Percentiles rank a stretch among this genome's conserved stretches.
Conservation (phyloP, 2,888 invertebrate genomes). For the Athetis lepigone region DNA sequence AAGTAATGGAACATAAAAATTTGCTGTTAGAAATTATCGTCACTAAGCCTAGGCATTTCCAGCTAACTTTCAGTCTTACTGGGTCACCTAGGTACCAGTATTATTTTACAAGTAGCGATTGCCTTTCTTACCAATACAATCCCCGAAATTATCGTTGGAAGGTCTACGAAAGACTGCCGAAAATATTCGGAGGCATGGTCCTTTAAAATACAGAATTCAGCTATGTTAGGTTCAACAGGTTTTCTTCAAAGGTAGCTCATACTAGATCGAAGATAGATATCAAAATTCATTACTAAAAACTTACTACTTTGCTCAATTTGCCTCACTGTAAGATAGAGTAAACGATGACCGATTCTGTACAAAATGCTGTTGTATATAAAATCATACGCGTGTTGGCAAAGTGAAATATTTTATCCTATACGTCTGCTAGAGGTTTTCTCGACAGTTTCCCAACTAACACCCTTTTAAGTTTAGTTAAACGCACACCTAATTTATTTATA, state of each 20-base stretch:
- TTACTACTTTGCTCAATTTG: slow-evolving; percentile 40
- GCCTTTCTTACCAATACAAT: background rate
- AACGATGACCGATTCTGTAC: slow-evolving; percentile 35
- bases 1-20: background rate
- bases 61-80: no score
- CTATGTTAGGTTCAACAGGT: no score
- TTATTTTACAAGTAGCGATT: background rate
- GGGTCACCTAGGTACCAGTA: background rate
- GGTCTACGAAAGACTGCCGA: background rate
- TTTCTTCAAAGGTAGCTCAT: background rate
- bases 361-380: slow-evolving; percentile 38
- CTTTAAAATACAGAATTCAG: no score
- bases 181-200: background rate
- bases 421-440: slow-evolving; percentile 70
- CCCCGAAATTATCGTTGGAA: background rate
- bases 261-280: background rate
- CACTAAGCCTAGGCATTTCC: background rate
- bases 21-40: background rate
- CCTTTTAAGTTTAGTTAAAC: slow-evolving; percentile 23
- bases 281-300: background rate
- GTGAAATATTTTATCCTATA: slow-evolving; percentile 65
- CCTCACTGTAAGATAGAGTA: slow-evolving; percentile 38
- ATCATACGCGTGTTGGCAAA: slow-evolving; percentile 52
- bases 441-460: slow-evolving; percentile 25
- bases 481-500: slow-evolving; percentile 39